Percentiles rank a stretch among this genome's conserved stretches.
phyloP scores from a whole-genome alignment of 2,113 vertebrate species.

The Sclerurus mexicanus region DNA sequence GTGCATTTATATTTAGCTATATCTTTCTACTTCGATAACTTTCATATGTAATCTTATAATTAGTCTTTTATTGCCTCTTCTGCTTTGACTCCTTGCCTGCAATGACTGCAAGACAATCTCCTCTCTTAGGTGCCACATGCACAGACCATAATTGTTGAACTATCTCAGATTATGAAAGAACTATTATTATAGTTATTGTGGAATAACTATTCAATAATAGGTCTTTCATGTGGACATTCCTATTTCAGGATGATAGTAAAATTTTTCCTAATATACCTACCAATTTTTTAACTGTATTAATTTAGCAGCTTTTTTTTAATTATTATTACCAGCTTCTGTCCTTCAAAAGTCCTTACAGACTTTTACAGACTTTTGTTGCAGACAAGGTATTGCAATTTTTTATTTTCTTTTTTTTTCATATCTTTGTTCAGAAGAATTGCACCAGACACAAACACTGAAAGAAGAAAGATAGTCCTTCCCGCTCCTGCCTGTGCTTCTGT shows the following conservation, averaged over 20 bases:
- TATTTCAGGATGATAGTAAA: neutral
- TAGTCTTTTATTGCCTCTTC: neutral
- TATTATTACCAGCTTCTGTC: neutral
- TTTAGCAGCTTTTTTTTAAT: no score
- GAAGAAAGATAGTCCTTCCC: neutral
- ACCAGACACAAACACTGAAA: neutral
- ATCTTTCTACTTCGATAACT: neutral
- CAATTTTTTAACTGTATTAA: neutral
- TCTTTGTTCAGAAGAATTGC: neutral
- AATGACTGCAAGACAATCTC: neutral
- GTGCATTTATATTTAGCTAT: neutral
- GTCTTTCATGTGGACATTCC: neutral
- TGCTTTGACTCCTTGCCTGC: neutral
- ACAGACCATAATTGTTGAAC: neutral
- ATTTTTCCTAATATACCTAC: neutral
- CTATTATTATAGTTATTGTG: no score
- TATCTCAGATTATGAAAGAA: neutral
- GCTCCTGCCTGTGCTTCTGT: neutral
- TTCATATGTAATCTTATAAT: neutral
- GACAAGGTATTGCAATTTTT: neutral
- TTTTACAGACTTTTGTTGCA: no score
- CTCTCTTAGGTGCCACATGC: neutral
- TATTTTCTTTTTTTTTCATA: neutral
- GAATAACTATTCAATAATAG: neutral
- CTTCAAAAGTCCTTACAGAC: neutral